Evolutionary conservation across 2,888 invertebrate genomes (phyloP).

Genomic region (Deroplatys truncata): DNA sequence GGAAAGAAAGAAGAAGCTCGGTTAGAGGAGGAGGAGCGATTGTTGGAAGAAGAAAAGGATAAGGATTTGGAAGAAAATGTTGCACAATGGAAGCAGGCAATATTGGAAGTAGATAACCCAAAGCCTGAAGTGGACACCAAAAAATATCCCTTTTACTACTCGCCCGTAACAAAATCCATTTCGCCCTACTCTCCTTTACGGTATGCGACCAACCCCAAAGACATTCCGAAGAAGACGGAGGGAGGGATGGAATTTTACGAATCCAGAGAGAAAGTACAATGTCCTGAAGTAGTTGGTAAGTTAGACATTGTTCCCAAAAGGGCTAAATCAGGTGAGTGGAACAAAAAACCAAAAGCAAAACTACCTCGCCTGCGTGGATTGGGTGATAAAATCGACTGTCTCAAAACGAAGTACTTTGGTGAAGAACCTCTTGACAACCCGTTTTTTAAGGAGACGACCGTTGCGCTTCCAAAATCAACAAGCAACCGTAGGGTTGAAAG

Average conservation of each 20-base stretch:
- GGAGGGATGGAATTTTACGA: slow-evolving; percentile 70
- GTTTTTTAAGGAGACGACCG: slow-evolving; percentile 52
- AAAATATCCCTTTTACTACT: slow-evolving; percentile 66
- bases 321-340: slow-evolving; percentile 37
- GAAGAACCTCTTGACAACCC: slow-evolving; percentile 71
- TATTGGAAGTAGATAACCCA: neutral
- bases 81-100: slow-evolving; percentile 42
- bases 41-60: slow-evolving; percentile 33
- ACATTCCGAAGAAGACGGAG: slow-evolving; percentile 59
- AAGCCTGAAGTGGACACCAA: slow-evolving; percentile 7
- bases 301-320: slow-evolving; percentile 39
- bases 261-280: slow-evolving; percentile 49
- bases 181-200: slow-evolving; percentile 58
- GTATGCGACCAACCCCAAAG: slow-evolving; percentile 60
- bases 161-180: slow-evolving; percentile 41
- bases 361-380: slow-evolving; percentile 55
- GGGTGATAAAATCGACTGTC: slow-evolving; percentile 70
- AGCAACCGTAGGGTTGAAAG: neutral
- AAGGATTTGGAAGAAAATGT: slow-evolving; percentile 41
- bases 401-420: slow-evolving; percentile 61
- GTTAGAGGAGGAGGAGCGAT: slow-evolving; percentile 33
- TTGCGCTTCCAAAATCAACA: neutral
- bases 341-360: slow-evolving; percentile 34
- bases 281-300: slow-evolving; percentile 42
- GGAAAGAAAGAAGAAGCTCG: slow-evolving; percentile 39